These are phyloP conservation scores for Leptinotarsa texana DNA, from an alignment of 1,140 invertebrate genomes.

Conservation along the genomic window DNA sequence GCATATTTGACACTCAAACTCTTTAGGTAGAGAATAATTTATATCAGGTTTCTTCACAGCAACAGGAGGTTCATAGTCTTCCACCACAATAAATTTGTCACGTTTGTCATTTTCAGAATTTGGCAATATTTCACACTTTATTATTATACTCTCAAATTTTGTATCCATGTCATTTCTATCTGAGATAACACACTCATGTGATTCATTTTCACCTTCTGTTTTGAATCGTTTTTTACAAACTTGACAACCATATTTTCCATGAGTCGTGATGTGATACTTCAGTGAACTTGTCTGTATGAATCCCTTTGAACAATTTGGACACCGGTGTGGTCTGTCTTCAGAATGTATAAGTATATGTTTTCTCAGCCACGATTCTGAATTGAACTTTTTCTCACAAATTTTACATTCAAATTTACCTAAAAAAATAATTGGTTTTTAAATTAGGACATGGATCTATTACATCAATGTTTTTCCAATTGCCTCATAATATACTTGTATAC, in stretches of 20 bases:
- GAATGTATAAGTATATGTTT: slow-evolving; percentile 51
- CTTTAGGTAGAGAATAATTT: no score
- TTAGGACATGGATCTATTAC: not conserved
- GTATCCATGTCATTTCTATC: no score
- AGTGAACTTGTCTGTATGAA: slow-evolving; percentile 37
- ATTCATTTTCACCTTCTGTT: slow-evolving; percentile 29
- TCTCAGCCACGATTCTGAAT: slow-evolving; percentile 23
- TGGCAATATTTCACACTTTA: slow-evolving; percentile 2
- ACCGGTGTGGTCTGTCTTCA: slow-evolving; percentile 50
- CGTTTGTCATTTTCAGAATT: not conserved
- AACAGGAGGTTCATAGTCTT: not conserved
- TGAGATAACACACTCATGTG: slow-evolving; percentile 30
- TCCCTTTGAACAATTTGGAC: slow-evolving; percentile 45
- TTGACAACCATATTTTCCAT: slow-evolving; percentile 35
- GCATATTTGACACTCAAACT: no score
- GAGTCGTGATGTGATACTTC: slow-evolving; percentile 33
- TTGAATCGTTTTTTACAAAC: slow-evolving; percentile 39
- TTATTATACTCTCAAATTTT: not conserved
- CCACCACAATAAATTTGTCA: slow-evolving; percentile 9
- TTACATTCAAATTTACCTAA: slow-evolving; percentile 19
- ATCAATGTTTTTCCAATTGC: no score
- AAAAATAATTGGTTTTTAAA: not conserved
- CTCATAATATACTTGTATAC: no score
- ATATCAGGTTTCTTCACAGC: not conserved
- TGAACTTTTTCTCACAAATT: slow-evolving; percentile 31